phyloP scores from a whole-genome alignment of 2,888 invertebrate species.

The Autographa gamma region DNA sequence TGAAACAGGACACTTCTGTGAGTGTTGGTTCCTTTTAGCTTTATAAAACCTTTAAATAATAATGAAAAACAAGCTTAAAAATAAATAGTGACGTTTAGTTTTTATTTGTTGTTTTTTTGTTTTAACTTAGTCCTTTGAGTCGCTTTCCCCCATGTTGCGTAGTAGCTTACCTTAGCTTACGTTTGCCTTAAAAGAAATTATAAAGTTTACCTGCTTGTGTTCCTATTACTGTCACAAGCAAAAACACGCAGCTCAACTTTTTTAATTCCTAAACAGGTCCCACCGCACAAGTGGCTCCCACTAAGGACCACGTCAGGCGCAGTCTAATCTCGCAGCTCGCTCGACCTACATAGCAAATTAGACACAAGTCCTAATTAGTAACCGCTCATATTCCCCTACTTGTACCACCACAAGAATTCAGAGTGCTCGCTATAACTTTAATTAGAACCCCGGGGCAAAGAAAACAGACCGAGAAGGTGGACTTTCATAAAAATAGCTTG shows the following conservation, averaged over 20 bases:
- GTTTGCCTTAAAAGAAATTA: not conserved
- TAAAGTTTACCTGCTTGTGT: not conserved
- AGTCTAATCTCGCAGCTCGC: constrained; percentile 1
- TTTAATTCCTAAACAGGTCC: constrained; percentile 2
- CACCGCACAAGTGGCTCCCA: not conserved
- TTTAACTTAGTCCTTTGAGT: not conserved
- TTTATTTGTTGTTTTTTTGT: not conserved
- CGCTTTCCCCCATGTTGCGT: no score
- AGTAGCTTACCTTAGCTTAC: not conserved
- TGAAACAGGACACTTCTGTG: not conserved
- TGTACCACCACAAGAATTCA: constrained; percentile 59
- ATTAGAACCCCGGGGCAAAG: constrained; percentile 78
- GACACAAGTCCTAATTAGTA: constrained; percentile 36
- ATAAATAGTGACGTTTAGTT: no score
- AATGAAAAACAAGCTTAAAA: no score
- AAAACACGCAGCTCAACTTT: not conserved
- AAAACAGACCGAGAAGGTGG: constrained; percentile 71
- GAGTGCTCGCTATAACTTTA: constrained; percentile 79
- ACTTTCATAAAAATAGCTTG: constrained; percentile 72
- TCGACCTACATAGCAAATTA: constrained; percentile 27
- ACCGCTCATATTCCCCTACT: constrained; percentile 48
- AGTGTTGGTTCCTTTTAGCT: not conserved
- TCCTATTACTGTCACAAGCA: no score
- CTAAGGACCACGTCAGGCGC: constrained; percentile 10
- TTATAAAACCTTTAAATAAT: no score